phyloP scores from a whole-genome alignment of 2,797 vertebrate species.

The Mormyrus proboscirostris region DNA sequence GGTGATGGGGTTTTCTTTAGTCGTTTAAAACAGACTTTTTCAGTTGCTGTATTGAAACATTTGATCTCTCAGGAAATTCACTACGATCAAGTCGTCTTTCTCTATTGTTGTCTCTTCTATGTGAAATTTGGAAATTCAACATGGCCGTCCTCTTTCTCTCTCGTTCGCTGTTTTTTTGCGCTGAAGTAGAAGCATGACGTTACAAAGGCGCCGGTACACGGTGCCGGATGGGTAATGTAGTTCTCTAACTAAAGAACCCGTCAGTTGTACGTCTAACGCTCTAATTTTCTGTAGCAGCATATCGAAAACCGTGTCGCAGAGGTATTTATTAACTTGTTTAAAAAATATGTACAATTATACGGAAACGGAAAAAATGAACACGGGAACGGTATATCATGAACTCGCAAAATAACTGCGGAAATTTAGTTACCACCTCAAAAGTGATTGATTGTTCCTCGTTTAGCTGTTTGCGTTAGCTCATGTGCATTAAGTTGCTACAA shows the following conservation, averaged over 20 bases:
- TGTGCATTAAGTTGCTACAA: not conserved
- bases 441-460: not conserved
- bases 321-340: not conserved
- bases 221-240: slow-evolving; percentile 15
- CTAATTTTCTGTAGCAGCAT: not conserved
- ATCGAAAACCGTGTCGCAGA: not conserved
- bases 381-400: not conserved
- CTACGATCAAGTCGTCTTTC: slow-evolving; percentile 43
- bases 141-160: slow-evolving; percentile 62
- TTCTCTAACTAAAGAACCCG: not conserved
- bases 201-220: not conserved
- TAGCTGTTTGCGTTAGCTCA: not conserved
- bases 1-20: not conserved
- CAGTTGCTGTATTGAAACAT: not conserved
- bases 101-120: slow-evolving; percentile 59
- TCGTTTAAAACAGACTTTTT: not conserved
- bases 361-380: not conserved
- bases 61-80: slow-evolving; percentile 31
- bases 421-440: not conserved
- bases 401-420: not conserved
- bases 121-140: slow-evolving; percentile 53
- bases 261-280: not conserved
- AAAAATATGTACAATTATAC: not conserved
- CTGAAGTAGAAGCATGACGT: slow-evolving; percentile 5
- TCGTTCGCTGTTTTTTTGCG: slow-evolving; percentile 32